A percentile compares a stretch with the other conserved stretches of the same genome.
These are phyloP conservation scores for Cyphomyrus discorhynchus DNA, from an alignment of 2,113 vertebrate genomes.

Conservation along the genomic window DNA sequence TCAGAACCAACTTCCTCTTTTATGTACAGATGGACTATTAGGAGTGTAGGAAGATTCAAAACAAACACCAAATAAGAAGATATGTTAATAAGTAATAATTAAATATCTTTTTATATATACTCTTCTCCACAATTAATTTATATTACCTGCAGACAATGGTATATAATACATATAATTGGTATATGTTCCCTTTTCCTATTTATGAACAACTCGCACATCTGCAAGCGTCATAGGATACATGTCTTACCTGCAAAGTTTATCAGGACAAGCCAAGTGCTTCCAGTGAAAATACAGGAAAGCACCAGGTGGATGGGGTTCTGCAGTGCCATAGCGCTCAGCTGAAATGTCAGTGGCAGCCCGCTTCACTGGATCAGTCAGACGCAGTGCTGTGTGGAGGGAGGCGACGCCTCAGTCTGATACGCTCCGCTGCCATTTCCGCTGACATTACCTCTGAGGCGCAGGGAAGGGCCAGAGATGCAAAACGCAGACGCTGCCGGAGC, in stretches of 20 bases:
- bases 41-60: conserved; percentile 32
- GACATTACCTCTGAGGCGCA: neutral
- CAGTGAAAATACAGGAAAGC: conserved; percentile 36
- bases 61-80: neutral
- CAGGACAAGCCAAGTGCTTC: conserved; percentile 39
- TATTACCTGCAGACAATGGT: neutral
- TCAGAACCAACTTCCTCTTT: conserved; percentile 60
- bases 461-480: conserved; percentile 17
- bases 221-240: neutral
- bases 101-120: neutral
- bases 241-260: conserved; percentile 52
- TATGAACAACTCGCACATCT: neutral
- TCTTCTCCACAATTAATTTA: neutral
- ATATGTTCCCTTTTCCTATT: neutral
- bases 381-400: neutral
- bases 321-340: neutral
- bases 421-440: conserved; percentile 13
- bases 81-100: neutral
- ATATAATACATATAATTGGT: neutral
- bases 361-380: neutral
- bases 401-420: neutral
- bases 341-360: neutral
- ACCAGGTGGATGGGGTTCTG: conserved; percentile 36
- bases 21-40: conserved; percentile 59
- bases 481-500: neutral